Percentiles rank a stretch among this genome's conserved stretches.
Conservation (phyloP, 2,113 vertebrate genomes). For the Dasyurus viverrinus region DNA sequence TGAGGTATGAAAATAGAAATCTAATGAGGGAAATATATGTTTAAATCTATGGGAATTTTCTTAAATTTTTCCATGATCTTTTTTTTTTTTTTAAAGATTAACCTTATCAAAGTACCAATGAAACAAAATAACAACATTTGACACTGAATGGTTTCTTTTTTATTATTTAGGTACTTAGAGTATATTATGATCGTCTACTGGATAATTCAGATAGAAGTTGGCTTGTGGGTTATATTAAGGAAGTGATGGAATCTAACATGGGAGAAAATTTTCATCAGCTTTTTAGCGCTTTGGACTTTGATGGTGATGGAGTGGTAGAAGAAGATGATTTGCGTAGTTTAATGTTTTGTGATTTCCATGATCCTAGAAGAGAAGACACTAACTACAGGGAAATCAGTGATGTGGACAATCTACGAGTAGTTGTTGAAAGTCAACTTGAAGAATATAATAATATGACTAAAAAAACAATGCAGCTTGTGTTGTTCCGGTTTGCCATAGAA, state of each 20-base stretch:
- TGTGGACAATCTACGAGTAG: slow-evolving; percentile 84
- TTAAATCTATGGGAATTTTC: slow-evolving; percentile 15
- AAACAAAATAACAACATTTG: not conserved
- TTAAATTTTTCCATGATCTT: slow-evolving; percentile 16
- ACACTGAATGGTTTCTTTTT: slow-evolving; percentile 37
- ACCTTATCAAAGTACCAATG: slow-evolving; percentile 20
- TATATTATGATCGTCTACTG: slow-evolving; percentile 94
- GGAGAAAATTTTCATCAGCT: slow-evolving; percentile 90
- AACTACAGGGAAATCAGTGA: slow-evolving; percentile 88
- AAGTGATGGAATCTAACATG: slow-evolving; percentile 83
- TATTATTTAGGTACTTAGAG: slow-evolving; percentile 88
- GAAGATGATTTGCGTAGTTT: slow-evolving; percentile 93
- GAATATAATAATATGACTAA: slow-evolving; percentile 93
- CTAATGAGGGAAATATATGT: not conserved
- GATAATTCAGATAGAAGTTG: slow-evolving; percentile 88
- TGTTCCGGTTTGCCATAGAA: slow-evolving; percentile 94
- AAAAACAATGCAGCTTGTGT: slow-evolving; percentile 92
- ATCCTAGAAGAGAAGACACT: slow-evolving; percentile 90
- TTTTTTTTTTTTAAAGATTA: slow-evolving; percentile 35
- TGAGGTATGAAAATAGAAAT: not conserved
- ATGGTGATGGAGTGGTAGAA: slow-evolving; percentile 87
- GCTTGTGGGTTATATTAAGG: slow-evolving; percentile 88
- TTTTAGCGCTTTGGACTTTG: slow-evolving; percentile 88
- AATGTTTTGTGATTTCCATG: slow-evolving; percentile 96
- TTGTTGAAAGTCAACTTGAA: slow-evolving; percentile 90